phyloP scores from a whole-genome alignment of 2,113 vertebrate species.

The Xenopus borealis region DNA sequence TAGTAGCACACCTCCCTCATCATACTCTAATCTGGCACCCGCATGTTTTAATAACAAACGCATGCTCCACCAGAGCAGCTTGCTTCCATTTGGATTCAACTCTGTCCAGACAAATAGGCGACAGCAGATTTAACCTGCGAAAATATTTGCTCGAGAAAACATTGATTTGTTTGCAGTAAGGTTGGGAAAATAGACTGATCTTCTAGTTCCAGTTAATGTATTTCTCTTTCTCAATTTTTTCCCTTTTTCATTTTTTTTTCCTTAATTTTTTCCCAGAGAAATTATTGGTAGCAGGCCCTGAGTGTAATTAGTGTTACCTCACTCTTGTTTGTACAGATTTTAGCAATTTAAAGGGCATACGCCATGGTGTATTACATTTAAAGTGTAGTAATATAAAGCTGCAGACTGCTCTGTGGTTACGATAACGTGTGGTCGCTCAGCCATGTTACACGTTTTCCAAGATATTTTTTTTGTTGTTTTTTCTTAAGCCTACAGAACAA shows the following conservation, averaged over 20 bases:
- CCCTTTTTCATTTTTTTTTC: neutral
- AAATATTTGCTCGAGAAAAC: slow-evolving; percentile 42
- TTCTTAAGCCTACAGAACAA: neutral
- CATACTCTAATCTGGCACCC: slow-evolving; percentile 31
- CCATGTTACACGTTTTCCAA: neutral
- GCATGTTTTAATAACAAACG: slow-evolving; percentile 32
- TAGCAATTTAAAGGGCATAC: slow-evolving; percentile 59
- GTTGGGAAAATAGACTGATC: slow-evolving; percentile 3
- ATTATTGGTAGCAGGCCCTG: slow-evolving; percentile 51
- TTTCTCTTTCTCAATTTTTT: slow-evolving; percentile 17
- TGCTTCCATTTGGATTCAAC: slow-evolving; percentile 37
- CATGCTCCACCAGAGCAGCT: slow-evolving; percentile 16
- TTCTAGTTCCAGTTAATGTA: slow-evolving; percentile 38
- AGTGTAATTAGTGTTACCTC: slow-evolving; percentile 65
- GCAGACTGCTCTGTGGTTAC: neutral
- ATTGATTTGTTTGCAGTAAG: slow-evolving; percentile 40
- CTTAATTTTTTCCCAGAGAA: neutral
- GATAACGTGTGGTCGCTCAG: neutral
- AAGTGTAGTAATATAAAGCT: neutral
- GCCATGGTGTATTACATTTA: slow-evolving; percentile 42
- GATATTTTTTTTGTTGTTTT: too few species aligned
- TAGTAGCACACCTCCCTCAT: slow-evolving; percentile 27
- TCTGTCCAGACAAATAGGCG: slow-evolving; percentile 42
- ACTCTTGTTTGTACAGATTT: slow-evolving; percentile 67
- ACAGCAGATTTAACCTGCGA: slow-evolving; percentile 42